Percentiles rank a stretch among this genome's conserved stretches.
Conservation (phyloP, 1,140 invertebrate species). For the Atta cephalotes region DNA sequence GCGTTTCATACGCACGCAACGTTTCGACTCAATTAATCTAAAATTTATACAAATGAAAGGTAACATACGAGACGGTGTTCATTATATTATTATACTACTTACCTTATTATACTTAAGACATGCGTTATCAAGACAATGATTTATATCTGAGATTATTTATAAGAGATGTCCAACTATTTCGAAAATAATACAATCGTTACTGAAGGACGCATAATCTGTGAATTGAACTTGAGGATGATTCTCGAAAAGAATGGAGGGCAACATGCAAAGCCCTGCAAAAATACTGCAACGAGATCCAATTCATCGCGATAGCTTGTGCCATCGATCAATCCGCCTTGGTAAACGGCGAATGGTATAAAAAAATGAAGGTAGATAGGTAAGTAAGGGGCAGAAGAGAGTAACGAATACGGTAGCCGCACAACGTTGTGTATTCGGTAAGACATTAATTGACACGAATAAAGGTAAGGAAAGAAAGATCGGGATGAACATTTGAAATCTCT, state of each 20-base stretch:
- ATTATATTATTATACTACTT: background rate
- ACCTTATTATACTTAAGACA: too few relatives aligned
- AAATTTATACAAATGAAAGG: background rate
- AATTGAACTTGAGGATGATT: background rate
- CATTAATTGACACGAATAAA: constrained; percentile 85
- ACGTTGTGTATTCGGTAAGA: constrained; percentile 78
- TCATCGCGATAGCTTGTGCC: constrained; percentile 78
- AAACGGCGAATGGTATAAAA: constrained; percentile 25
- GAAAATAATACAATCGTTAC: constrained; percentile 2
- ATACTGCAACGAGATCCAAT: constrained; percentile 80
- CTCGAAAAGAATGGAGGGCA: background rate
- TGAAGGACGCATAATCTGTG: constrained; percentile 38
- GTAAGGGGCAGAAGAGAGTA: constrained; percentile 31
- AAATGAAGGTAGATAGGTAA: background rate
- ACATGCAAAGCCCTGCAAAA: constrained; percentile 69
- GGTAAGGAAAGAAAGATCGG: constrained; percentile 19
- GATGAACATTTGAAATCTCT: constrained; percentile 2
- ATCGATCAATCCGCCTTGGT: constrained; percentile 81
- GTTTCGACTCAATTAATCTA: background rate
- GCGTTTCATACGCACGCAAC: too few relatives aligned
- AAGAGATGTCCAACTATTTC: constrained; percentile 3
- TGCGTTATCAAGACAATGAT: background rate
- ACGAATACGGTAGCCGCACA: constrained; percentile 69
- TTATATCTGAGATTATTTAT: constrained; percentile 16
- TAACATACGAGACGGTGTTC: background rate